phyloP scores from a whole-genome alignment of 1,140 invertebrate genomes.

The Probaryconus sp. region DNA sequence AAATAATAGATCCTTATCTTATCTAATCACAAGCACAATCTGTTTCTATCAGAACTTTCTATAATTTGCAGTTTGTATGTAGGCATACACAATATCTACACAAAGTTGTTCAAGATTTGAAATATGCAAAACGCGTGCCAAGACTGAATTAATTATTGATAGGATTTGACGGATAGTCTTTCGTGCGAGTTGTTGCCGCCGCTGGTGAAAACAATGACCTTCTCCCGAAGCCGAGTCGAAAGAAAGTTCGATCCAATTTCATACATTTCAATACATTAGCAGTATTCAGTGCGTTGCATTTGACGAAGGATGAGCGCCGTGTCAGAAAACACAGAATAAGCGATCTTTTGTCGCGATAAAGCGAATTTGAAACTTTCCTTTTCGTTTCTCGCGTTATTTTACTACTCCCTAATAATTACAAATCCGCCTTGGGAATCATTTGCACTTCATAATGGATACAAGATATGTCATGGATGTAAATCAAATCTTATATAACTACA shows the following conservation, averaged over 20 bases:
- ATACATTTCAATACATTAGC: constrained; percentile 60
- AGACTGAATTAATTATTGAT: neutral
- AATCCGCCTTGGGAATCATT: constrained; percentile 11
- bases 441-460: constrained; percentile 12
- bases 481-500: constrained; percentile 35
- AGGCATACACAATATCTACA: too few relatives aligned
- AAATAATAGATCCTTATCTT: too few relatives aligned
- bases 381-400: constrained; percentile 43
- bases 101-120: too few relatives aligned
- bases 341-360: constrained; percentile 57
- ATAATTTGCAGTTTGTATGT: too few relatives aligned
- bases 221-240: constrained; percentile 39
- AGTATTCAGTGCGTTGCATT: constrained; percentile 59
- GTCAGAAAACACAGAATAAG: constrained; percentile 51
- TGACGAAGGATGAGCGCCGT: constrained; percentile 54
- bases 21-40: too few relatives aligned
- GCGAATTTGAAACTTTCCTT: constrained; percentile 47
- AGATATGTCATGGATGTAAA: constrained; percentile 29
- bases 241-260: constrained; percentile 59
- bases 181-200: constrained; percentile 10
- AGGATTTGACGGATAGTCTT: constrained; percentile 30
- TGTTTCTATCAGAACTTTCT: too few relatives aligned
- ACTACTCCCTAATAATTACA: constrained; percentile 24
- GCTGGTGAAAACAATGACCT: constrained; percentile 51
- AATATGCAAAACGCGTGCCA: neutral